Base-by-base conservation (phyloP, 2,797 vertebrate genomes). In the Meda fulgida region DNA sequence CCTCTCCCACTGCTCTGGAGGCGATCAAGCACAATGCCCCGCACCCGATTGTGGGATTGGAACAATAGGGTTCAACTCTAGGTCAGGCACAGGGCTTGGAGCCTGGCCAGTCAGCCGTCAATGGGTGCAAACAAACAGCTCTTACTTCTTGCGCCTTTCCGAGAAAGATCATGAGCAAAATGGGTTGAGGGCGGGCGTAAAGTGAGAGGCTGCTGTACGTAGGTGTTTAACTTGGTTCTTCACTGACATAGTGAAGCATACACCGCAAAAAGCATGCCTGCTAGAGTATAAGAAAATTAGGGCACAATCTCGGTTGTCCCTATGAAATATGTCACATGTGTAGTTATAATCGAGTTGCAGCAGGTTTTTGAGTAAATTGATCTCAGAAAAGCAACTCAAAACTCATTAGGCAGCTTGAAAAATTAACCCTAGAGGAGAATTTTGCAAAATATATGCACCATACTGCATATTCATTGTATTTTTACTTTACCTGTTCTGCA, bases 1-100 rank as follows among this genome's bases (percentile, higher is more conserved):
- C 85, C 86, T 73, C 82, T 85, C 87, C 87, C 88, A 71, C 67
- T 78, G 81, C 87, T 89, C 82, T 87, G 80, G 85, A 89, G 85
- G 87, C 75, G 84, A 87, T 86, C 81, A 81, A 60, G 87, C 90
- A 91, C 87, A 90, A 90, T 89, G 88, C 87, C 89, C 85, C 69
- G 78, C 67, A 55, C 89, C 87, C 87, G 78, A 89, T 89, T 88
- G 88, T 96, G 95, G 93, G 94, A 94, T 93, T 95, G 94, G 82
- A 96, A 96, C 95, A 95, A 96, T 96, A 95, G 93, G 94, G 96
- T 97, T 97, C 96, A 97, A 95, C 95, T 95, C 92, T 91, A 95
- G 96, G 96, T 97, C 96, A 97, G 95, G 92, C 95, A 94, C 90
- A 89, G 94, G 94, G 94, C 91, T 94, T 97, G 96, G 96, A 96